Percentiles rank a stretch among this genome's conserved stretches.
phyloP scores from a whole-genome alignment of 2,797 vertebrate species.

The Gymnodraco acuticeps region DNA sequence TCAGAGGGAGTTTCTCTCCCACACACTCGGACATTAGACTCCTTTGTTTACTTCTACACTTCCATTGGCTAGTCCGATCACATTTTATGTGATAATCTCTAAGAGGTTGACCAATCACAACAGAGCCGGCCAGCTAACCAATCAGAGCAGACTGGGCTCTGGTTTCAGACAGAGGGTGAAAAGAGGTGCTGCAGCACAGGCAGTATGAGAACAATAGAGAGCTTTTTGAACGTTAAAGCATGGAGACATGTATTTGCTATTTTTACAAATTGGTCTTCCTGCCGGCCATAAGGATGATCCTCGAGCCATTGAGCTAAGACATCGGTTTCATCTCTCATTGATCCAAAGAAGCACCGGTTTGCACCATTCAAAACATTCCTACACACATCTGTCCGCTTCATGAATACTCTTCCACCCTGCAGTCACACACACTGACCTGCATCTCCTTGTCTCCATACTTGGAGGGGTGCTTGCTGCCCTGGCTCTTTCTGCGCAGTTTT shows the following conservation, averaged over 20 bases:
- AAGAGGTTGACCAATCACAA: too few species aligned
- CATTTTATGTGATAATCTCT: too few species aligned
- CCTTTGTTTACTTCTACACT: too few species aligned
- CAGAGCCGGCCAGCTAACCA: too few species aligned
- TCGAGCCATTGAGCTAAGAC: conserved; percentile 2
- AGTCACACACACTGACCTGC: conserved; percentile 85
- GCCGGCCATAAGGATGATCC: not conserved
- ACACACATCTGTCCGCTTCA: not conserved
- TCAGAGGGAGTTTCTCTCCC: too few species aligned
- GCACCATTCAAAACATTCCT: not conserved
- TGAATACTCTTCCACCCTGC: conserved; percentile 6
- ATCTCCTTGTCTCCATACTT: conserved; percentile 97
- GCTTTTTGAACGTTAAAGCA: not conserved
- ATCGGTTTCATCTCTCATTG: not conserved
- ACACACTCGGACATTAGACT: too few species aligned
- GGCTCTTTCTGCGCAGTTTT: conserved; percentile 96
- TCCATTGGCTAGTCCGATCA: too few species aligned
- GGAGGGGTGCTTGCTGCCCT: conserved; percentile 95
- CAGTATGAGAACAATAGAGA: not conserved
- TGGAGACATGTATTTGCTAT: too few species aligned
- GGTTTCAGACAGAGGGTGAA: too few species aligned
- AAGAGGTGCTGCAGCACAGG: not conserved
- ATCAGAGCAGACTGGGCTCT: too few species aligned
- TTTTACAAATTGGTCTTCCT: conserved; percentile 16
- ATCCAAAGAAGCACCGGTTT: not conserved